Evolutionary conservation across 1,140 invertebrate genomes (phyloP), one percentile per base, ranked within the genome.

Genomic region (Megalonaias nervosa): DNA sequence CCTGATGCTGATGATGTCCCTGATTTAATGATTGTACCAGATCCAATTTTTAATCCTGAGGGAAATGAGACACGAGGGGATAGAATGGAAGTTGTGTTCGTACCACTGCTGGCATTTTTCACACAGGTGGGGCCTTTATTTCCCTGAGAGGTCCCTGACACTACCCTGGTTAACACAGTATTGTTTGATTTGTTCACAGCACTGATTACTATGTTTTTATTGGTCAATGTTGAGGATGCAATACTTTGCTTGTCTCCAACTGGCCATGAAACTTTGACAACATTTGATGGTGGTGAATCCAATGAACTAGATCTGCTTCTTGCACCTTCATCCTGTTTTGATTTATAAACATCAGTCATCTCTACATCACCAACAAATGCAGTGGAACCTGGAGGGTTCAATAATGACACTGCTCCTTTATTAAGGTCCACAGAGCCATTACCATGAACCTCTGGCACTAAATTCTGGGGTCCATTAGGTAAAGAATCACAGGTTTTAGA

Each of bases 131-230:
- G 38, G 38, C 82, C 71, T 73, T 84, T 81, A 48, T 72, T 72
- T 38, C 66, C 76, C 65, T 83, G 82, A 74, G 81, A 72, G 6
- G 81, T 62, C 26, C 77, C 80, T n/a, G 85, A 77, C 31, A 88
- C 81, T 23, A 84, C 82, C 81, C 88, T 88, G 15, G 87, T 86
- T 21, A 87, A 83, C 55, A 87, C 86, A 55, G 83, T 81, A 73
- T 84, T 88, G 76, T 86, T 87, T 19, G 79, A 69, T 81, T 88
- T 89, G 70, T 85, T 86, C 58, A 87, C 80, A 74, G 87, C 81
- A 85, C 83, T 87, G 71, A 87, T 86, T 14, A 89, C 82, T 66
- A 89, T 86, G 74, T 86, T 87, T 82, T 61, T 78, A 73, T 87
- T 64, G 55, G 26, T 38, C n/a, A 31, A 61, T 67, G 65, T 11